Evolutionary conservation across 2,888 invertebrate species (phyloP), one percentile per base, ranked within the genome.

Genomic region (Dorcus hopei): DNA sequence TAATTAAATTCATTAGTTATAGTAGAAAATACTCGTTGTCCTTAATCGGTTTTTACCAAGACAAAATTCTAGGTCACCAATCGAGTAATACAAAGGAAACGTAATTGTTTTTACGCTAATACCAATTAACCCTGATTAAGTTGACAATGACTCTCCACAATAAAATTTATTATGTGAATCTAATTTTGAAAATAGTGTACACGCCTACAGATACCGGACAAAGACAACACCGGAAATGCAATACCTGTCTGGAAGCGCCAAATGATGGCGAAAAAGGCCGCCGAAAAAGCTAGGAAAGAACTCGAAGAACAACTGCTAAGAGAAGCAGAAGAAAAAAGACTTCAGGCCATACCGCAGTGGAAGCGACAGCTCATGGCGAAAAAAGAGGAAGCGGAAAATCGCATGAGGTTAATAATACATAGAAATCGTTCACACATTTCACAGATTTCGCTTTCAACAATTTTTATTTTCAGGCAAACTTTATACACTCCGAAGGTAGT

Each of bases 181-280:
- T 33, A 33, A 33, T 33, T 33, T 33, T 33, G 5, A 6, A 33
- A 33, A 33, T 33, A 7, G 7, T 33, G 7, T 33, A 33, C 26
- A 33, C 26, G 43, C 39, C 77, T 77, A 47, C 82, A 95, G 91
- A 89, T 96, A 67, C 95, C 95, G 8, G 93, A 93, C 74, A 88
- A 88, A 62, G 96, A 96, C 76, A 87, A 88, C 52, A 88, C 91
- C 6, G 96, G 96, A 1, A 93, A 92, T 73, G 83, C 88, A 43
- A 94, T 97, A 71, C 97, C 97, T 9, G 90, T 90, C 23, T 97
- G 97, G 97, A 96, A 96, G 76, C 82, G 95, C 9, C 95, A 96
- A 79, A 95, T 97, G 93, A 77, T 96, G 77, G 97, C 97, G 2
- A 89, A 94, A 71, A 92, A 96, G 76, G 93, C 95, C 0, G 96